phyloP scores from a whole-genome alignment of 2,113 vertebrate genomes.

The Eublepharis macularius region DNA sequence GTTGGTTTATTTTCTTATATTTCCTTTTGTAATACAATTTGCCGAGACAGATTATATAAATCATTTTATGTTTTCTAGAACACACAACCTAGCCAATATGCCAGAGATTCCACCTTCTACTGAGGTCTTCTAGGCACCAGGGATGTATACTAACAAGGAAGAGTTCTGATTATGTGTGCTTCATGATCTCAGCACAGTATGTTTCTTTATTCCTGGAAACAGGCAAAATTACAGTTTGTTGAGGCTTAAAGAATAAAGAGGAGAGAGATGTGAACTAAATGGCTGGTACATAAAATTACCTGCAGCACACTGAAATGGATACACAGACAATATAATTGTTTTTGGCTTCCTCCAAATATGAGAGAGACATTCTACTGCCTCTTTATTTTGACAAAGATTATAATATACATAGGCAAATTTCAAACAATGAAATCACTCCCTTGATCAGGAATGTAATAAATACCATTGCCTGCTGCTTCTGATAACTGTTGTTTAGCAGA shows the following conservation, averaged over 20 bases:
- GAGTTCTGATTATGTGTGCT: background rate
- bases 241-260: background rate
- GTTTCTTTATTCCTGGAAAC: background rate
- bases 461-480: background rate
- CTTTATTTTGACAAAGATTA: background rate
- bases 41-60: background rate
- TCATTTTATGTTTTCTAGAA: background rate
- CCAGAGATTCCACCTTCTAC: background rate
- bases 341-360: background rate
- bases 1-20: background rate
- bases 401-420: background rate
- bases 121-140: background rate
- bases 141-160: background rate
- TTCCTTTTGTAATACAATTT: background rate
- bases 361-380: background rate
- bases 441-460: background rate
- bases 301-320: background rate
- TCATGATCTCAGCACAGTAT: background rate
- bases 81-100: background rate
- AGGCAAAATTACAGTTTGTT: constrained; percentile 1
- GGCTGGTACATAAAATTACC: background rate
- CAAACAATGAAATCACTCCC: background rate
- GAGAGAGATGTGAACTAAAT: background rate
- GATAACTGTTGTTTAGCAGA: background rate
- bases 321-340: background rate